phyloP scores from a whole-genome alignment of 2,113 vertebrate species.

The Antechinus flavipes region DNA sequence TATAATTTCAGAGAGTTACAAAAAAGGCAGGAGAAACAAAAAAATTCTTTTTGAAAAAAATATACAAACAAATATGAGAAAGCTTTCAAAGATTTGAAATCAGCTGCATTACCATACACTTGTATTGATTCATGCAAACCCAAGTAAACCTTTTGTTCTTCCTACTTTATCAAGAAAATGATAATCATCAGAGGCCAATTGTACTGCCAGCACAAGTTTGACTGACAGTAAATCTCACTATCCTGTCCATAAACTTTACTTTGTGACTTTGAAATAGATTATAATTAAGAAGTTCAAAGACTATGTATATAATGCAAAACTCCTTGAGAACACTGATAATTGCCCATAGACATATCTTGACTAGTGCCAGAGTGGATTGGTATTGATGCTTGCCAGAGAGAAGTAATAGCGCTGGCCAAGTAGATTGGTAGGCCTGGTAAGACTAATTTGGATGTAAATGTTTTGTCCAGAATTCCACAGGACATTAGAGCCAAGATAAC shows the following conservation, averaged over 20 bases:
- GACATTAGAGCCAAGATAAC: not conserved
- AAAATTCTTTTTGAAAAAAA: not conserved
- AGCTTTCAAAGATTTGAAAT: not conserved
- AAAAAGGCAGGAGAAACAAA: not conserved
- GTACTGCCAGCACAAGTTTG: not conserved
- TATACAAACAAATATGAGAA: not conserved
- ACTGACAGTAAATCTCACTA: not conserved
- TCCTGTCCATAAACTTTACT: not conserved
- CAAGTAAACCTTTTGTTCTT: not conserved
- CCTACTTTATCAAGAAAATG: not conserved
- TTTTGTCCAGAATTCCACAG: not conserved
- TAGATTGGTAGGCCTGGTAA: not conserved
- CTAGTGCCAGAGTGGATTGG: not conserved
- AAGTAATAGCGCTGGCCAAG: not conserved
- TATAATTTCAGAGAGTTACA: not conserved
- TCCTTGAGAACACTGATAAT: not conserved
- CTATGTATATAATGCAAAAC: not conserved
- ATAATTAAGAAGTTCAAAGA: not conserved
- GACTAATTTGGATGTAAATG: not conserved
- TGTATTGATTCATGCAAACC: not conserved
- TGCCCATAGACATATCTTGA: not conserved
- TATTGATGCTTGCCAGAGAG: not conserved
- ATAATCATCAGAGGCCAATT: not conserved
- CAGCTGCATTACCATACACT: not conserved
- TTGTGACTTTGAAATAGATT: not conserved